Base-by-base conservation (phyloP, 2,113 vertebrate genomes). In the Litocranius walleri region DNA sequence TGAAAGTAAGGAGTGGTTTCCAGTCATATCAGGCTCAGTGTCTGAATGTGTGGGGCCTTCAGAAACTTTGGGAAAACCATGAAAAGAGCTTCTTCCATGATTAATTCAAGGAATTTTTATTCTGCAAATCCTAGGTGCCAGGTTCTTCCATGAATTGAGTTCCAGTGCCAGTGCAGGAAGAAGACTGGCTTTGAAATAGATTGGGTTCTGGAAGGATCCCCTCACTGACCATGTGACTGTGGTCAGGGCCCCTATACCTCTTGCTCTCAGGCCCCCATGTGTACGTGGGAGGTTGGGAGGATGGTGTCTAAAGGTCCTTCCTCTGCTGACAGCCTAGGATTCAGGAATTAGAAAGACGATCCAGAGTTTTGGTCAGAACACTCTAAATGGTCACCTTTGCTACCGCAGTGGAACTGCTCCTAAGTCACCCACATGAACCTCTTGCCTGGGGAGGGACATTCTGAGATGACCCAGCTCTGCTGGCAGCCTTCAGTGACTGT, bases 11-110 rank as follows among this genome's bases (percentile, higher is more conserved):
- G 13, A 57, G 25, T 57, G 10, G 13, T 7, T 25, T 14, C 30
- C 25, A 33, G 1, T 50, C 33, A 27, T 6, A 19, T 3, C 0
- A 2, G n/a, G 4, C 14, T 71, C 10, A 33, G 30, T 1, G 23
- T 57, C 12, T 81, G 17, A 16, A 33, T 40, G 14, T 0, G 2
- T n/a, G 27, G 19, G 3, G 14, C 50, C 6, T 74, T 29, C 1
- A 43, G 5, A 82, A 21, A 4, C 43, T 74, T 43, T 5, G 19
- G n/a, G 52, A 74, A 71, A 74, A 2, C 0, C 2, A 29, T 1
- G 19, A 78, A 12, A 23, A 61, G 0, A 27, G 0, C 10, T 56
- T 78, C 11, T 19, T 45, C 15, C 52, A 2, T 8, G 67, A 5
- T 50, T 23, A 1, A 10, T 13, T n/a, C 23, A 43, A 13, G 0